phyloP scores from a whole-genome alignment of 2,888 invertebrate species.

The Tineola bisselliella region DNA sequence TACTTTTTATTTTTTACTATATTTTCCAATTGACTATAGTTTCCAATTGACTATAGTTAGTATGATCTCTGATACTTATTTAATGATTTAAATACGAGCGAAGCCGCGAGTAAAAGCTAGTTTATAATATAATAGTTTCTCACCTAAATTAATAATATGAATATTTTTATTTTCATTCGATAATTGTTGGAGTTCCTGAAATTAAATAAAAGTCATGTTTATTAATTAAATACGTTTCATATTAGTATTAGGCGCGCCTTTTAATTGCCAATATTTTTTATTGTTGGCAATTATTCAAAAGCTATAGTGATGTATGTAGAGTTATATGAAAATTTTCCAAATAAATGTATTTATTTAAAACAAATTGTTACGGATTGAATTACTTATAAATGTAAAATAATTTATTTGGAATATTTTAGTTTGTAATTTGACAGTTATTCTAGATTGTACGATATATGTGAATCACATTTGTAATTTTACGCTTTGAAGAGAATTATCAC shows the following conservation, averaged over 20 bases:
- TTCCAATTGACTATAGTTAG: too few relatives aligned
- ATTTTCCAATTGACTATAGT: too few relatives aligned
- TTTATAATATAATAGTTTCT: conserved; percentile 23
- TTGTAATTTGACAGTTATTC: neutral
- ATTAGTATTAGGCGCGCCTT: neutral
- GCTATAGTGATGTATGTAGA: neutral
- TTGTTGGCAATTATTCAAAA: neutral
- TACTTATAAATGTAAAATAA: too few relatives aligned
- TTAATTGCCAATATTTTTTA: neutral
- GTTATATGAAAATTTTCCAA: too few relatives aligned
- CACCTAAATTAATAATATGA: conserved; percentile 79
- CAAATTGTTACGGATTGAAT: too few relatives aligned
- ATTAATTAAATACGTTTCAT: neutral
- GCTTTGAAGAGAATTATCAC: neutral
- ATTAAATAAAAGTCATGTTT: conserved; percentile 22
- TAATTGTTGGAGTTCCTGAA: conserved; percentile 75
- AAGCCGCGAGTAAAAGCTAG: neutral
- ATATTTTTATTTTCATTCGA: conserved; percentile 70
- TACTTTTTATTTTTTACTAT: too few relatives aligned
- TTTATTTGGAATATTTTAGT: too few relatives aligned
- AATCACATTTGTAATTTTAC: neutral
- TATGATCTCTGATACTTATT: too few relatives aligned
- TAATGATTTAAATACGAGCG: too few relatives aligned
- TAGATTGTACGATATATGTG: neutral
- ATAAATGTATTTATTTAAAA: too few relatives aligned